These are phyloP conservation scores for Nyctalus aviator DNA, from an alignment of 2,797 vertebrate genomes.

Conservation along the genomic window DNA sequence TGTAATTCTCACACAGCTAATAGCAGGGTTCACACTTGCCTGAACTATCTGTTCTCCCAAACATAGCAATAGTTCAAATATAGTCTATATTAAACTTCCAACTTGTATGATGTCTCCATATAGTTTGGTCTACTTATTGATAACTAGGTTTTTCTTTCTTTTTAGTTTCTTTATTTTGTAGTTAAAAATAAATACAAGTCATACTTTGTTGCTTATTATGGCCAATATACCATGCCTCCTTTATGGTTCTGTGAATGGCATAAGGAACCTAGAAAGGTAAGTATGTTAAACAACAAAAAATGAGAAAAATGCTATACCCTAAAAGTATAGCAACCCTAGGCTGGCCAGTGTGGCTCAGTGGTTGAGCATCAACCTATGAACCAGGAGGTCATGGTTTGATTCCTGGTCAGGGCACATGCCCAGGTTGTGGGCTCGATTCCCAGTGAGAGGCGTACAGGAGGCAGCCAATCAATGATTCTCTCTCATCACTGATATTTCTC, in stretches of 20 bases:
- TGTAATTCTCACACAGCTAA: neutral
- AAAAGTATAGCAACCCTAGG: neutral
- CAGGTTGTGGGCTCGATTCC: too few species aligned
- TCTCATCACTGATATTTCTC: too few species aligned
- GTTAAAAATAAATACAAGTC: slow-evolving; percentile 4
- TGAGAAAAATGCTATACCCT: neutral
- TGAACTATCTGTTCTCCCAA: neutral
- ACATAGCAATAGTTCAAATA: neutral
- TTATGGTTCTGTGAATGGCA: neutral
- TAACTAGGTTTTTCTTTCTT: slow-evolving; percentile 44
- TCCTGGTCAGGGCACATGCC: too few species aligned
- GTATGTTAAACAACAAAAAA: neutral
- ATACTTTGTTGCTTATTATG: neutral
- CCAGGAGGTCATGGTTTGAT: too few species aligned
- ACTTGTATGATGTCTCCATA: neutral
- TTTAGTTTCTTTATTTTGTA: slow-evolving; percentile 6
- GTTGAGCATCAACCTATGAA: too few species aligned
- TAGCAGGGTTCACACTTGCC: neutral
- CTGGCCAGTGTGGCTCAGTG: too few species aligned
- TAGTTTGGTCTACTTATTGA: neutral
- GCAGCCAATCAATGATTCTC: too few species aligned
- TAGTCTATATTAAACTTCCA: neutral
- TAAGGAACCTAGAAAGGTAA: neutral
- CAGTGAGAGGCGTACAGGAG: too few species aligned
- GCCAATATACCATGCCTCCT: neutral